Conservation (phyloP, 1,140 invertebrate species). For the Lepidurus apus region DNA sequence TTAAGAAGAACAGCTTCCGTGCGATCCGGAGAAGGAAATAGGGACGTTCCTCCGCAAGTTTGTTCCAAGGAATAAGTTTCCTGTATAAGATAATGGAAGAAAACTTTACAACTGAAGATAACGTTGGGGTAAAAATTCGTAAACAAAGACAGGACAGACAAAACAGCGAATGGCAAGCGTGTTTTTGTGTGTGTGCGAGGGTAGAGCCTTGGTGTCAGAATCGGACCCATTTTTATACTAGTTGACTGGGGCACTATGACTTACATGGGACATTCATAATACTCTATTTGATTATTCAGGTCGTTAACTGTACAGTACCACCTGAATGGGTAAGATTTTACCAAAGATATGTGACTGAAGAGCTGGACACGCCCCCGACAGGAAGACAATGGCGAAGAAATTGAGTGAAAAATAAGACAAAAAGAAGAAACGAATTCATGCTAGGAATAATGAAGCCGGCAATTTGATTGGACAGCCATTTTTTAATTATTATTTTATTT, state of each 20-base stretch:
- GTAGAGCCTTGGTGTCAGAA: too few relatives aligned
- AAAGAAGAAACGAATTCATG: constrained; percentile 8
- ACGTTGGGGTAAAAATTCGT: neutral
- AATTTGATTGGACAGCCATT: neutral
- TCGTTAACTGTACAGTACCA: neutral
- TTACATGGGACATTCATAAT: neutral
- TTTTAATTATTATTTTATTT: neutral
- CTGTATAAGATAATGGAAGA: constrained; percentile 47
- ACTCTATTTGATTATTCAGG: neutral
- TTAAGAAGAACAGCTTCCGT: constrained; percentile 93
- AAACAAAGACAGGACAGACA: neutral
- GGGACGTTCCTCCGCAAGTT: constrained; percentile 79
- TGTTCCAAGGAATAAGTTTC: constrained; percentile 90
- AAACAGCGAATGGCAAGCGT: too few relatives aligned
- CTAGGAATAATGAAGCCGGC: neutral
- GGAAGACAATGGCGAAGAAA: constrained; percentile 14
- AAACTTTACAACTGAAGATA: neutral
- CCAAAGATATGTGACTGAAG: constrained; percentile 35
- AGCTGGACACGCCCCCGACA: constrained; percentile 28
- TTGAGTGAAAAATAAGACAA: neutral
- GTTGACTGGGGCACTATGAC: too few relatives aligned
- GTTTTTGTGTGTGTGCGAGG: too few relatives aligned
- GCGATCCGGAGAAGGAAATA: constrained; percentile 83
- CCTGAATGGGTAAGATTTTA: neutral
- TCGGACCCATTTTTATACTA: too few relatives aligned